phyloP scores from a whole-genome alignment of 2,888 invertebrate species.

The Sphecodes monilicornis region DNA sequence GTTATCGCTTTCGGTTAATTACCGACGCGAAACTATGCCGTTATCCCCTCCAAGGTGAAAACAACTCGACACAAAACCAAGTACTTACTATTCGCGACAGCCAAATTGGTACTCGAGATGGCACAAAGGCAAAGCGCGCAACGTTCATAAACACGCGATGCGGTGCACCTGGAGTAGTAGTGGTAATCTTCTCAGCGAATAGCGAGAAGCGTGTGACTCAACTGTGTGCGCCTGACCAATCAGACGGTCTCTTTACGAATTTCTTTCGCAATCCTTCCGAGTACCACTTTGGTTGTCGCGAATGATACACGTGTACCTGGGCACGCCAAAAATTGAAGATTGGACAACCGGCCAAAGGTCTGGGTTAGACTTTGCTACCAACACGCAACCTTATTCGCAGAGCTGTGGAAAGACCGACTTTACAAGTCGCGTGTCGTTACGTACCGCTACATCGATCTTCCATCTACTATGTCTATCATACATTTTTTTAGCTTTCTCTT shows the following conservation, averaged over 20 bases:
- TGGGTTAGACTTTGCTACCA: conserved; percentile 4
- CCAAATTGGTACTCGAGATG: no score
- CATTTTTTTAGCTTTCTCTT: neutral
- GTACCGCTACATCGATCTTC: conserved; percentile 6
- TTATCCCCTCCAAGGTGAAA: conserved; percentile 9
- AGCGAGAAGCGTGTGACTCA: no score
- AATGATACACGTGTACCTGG: no score
- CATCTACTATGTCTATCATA: neutral
- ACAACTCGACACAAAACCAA: neutral
- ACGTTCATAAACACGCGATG: no score
- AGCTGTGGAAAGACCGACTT: conserved; percentile 3
- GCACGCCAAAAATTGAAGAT: conserved; percentile 30
- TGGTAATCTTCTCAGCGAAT: no score
- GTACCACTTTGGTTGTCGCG: no score
- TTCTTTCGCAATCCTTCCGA: no score
- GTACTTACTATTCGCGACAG: no score
- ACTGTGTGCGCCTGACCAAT: no score
- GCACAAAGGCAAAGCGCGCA: no score
- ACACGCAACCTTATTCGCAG: conserved; percentile 19
- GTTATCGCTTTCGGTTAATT: conserved; percentile 13
- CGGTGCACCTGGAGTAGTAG: no score
- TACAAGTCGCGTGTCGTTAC: conserved; percentile 4
- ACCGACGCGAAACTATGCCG: neutral
- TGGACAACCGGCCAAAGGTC: conserved; percentile 38
- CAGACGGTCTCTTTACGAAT: no score